These are phyloP conservation scores for Nephrotoma flavescens DNA, from an alignment of 2,888 invertebrate genomes.

Conservation along the genomic window DNA sequence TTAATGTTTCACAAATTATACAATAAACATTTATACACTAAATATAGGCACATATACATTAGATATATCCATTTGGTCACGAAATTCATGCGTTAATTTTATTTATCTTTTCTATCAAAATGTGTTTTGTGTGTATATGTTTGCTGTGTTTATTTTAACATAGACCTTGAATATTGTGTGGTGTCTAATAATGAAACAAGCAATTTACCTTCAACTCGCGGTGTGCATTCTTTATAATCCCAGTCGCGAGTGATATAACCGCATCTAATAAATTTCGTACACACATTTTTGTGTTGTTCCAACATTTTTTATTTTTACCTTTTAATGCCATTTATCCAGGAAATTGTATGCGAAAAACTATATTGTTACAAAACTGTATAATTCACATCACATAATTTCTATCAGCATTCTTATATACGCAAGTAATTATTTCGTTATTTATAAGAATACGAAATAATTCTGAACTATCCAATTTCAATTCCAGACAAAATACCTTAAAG, in stretches of 20 bases:
- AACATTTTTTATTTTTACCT: not conserved
- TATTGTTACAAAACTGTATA: not conserved
- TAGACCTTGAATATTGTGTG: not conserved
- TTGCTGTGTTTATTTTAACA: not conserved
- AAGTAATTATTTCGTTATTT: not conserved
- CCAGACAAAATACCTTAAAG: not conserved
- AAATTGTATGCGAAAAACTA: not conserved
- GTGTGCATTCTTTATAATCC: not conserved
- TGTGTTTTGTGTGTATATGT: not conserved
- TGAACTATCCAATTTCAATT: not conserved
- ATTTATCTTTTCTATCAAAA: not conserved
- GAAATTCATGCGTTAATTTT: not conserved
- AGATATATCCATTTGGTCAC: not conserved
- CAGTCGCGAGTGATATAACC: not conserved
- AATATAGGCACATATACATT: not conserved
- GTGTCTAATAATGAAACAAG: not conserved
- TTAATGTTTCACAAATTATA: not conserved
- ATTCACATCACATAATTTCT: not conserved
- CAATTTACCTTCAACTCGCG: not conserved
- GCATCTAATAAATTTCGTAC: not conserved
- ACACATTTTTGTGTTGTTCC: not conserved
- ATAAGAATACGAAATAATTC: not conserved
- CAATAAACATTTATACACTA: not conserved
- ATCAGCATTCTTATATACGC: not conserved
- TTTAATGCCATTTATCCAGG: not conserved